Conservation (phyloP, 2,797 vertebrate genomes). For the Falco cherrug region DNA sequence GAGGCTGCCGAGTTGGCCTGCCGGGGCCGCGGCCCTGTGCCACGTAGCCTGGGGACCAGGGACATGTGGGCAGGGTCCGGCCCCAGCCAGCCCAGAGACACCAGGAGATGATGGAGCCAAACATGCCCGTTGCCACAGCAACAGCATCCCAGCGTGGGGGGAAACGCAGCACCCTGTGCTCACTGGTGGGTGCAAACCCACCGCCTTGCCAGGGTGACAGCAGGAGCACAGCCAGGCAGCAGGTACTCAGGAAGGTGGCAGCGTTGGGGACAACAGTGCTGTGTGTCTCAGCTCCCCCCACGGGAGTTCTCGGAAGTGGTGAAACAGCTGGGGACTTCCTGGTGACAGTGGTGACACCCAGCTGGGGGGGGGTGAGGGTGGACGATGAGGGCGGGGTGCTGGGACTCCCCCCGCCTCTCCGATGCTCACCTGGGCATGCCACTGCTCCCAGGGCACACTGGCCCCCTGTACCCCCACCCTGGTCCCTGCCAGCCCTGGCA, state of each 20-base stretch:
- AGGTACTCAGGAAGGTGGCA: neutral
- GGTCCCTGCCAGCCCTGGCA: rapidly evolving
- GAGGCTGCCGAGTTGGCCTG: neutral
- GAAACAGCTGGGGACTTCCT: neutral
- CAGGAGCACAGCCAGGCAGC: too few species aligned
- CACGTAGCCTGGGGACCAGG: neutral
- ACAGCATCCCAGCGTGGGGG: neutral
- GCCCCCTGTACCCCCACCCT: rapidly evolving
- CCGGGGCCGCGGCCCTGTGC: neutral
- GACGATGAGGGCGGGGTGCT: neutral
- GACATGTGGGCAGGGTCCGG: rapidly evolving
- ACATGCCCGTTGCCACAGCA: neutral
- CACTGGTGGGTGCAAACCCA: neutral
- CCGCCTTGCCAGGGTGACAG: rapidly evolving
- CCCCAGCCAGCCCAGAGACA: neutral
- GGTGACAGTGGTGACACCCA: neutral
- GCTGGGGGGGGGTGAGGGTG: too few species aligned
- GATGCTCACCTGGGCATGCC: neutral
- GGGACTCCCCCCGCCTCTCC: too few species aligned
- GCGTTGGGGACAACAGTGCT: neutral
- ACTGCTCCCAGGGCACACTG: rapidly evolving
- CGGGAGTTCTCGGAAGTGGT: neutral
- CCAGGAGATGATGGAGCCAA: neutral
- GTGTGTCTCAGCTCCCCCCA: neutral
- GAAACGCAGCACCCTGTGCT: neutral